Conservation (phyloP, 2,113 vertebrate species). For the Marmota flaviventris region DNA sequence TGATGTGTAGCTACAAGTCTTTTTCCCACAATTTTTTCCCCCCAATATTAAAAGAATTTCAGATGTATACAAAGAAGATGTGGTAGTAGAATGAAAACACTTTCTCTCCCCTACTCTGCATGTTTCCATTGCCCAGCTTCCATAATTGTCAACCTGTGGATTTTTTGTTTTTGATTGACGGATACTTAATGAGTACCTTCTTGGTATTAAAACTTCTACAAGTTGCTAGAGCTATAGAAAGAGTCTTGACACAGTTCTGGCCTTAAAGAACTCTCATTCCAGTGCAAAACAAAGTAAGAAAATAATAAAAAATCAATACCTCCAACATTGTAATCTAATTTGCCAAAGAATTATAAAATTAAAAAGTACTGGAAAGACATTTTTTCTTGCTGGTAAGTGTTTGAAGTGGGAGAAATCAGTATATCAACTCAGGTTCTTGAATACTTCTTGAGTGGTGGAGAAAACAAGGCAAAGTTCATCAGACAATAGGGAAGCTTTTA, state of each 20-base stretch:
- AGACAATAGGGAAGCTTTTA: not conserved
- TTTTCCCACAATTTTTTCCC: not conserved
- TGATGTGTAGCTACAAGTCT: not conserved
- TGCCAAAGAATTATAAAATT: constrained; percentile 1
- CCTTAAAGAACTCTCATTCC: constrained; percentile 10
- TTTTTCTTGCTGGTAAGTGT: not conserved
- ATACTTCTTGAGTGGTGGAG: not conserved
- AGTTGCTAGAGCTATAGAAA: not conserved
- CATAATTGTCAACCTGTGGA: not conserved
- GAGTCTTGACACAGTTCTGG: not conserved
- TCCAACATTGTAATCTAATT: constrained; percentile 11
- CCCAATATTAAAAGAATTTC: not conserved
- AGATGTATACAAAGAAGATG: not conserved
- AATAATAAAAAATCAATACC: constrained; percentile 27
- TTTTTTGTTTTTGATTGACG: constrained; percentile 17
- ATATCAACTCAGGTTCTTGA: not conserved
- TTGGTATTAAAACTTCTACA: not conserved
- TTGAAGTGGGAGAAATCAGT: not conserved
- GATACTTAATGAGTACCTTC: not conserved
- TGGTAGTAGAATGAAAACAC: not conserved
- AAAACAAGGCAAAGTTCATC: constrained; percentile 18
- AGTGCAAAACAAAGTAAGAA: constrained; percentile 36
- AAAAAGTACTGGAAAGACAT: not conserved
- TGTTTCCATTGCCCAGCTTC: not conserved
- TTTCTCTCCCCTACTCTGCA: not conserved